A percentile compares a stretch with the other conserved stretches of the same genome.
phyloP scores from a whole-genome alignment of 2,797 vertebrate species.

The Meda fulgida region DNA sequence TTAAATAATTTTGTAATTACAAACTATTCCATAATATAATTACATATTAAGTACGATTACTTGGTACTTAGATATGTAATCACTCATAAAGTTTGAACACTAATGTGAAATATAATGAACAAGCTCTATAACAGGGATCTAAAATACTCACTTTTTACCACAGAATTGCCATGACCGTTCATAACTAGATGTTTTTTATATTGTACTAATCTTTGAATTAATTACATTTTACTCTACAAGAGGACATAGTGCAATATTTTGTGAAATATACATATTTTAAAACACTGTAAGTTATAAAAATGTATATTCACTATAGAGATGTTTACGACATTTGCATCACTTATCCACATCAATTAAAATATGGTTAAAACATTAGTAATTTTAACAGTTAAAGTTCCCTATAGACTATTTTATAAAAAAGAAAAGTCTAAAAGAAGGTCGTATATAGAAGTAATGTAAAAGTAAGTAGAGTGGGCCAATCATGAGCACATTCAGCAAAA shows the following conservation, averaged over 20 bases:
- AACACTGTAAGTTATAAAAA: not conserved
- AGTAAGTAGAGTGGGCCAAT: slow-evolving; percentile 22
- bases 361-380: not conserved
- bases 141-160: not conserved
- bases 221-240: not conserved
- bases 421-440: not conserved
- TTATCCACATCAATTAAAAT: not conserved
- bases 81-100: not conserved
- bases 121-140: not conserved
- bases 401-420: not conserved
- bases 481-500: slow-evolving; percentile 32
- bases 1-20: not conserved
- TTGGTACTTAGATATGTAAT: not conserved
- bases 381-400: not conserved
- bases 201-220: not conserved
- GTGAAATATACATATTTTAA: not conserved
- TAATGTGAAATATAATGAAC: not conserved
- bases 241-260: not conserved
- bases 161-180: not conserved
- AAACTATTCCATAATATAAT: not conserved
- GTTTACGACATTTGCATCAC: not conserved
- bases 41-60: not conserved
- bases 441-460: not conserved
- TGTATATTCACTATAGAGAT: not conserved
- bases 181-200: no score